Conservation (phyloP, 1,140 invertebrate genomes). For the Goniozus legneri region DNA sequence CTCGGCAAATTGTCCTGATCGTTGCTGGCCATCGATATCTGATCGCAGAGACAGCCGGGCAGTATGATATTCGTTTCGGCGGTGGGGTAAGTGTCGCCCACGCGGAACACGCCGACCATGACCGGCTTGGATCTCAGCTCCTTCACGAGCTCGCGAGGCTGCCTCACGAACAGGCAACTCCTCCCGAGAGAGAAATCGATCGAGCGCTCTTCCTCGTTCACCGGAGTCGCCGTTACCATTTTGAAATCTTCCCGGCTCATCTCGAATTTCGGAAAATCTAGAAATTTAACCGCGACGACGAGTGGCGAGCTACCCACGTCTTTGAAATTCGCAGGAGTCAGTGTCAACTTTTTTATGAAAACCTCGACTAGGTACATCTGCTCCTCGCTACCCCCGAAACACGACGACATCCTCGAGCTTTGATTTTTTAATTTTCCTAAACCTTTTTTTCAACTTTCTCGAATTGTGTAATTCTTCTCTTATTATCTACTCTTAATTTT, state of each 20-base stretch:
- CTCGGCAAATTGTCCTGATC: conserved; percentile 36
- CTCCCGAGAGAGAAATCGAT: conserved; percentile 35
- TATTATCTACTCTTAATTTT: too few species aligned
- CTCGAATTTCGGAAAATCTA: conserved; percentile 44
- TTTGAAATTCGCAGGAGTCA: conserved; percentile 35
- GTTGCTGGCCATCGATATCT: conserved; percentile 42
- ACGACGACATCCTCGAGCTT: conserved; percentile 39
- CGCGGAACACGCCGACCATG: conserved; percentile 41
- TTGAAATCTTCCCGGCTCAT: conserved; percentile 40
- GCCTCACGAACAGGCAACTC: conserved; percentile 39
- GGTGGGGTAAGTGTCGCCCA: conserved; percentile 43
- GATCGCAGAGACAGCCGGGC: conserved; percentile 45
- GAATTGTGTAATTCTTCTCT: too few species aligned
- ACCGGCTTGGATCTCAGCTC: conserved; percentile 31
- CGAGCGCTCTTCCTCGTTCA: conserved; percentile 18
- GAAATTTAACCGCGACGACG: conserved; percentile 41
- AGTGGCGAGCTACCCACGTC: conserved; percentile 32
- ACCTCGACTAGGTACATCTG: conserved; percentile 43
- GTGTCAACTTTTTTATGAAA: conserved; percentile 35
- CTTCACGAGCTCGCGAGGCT: conserved; percentile 35
- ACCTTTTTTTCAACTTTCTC: too few species aligned
- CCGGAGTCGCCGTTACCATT: conserved; percentile 16
- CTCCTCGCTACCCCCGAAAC: conserved; percentile 38
- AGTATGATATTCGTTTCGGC: conserved; percentile 37
- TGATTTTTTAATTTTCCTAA: too few species aligned